Evolutionary conservation across 2,888 invertebrate species (phyloP).

Genomic region (Timema cristinae): DNA sequence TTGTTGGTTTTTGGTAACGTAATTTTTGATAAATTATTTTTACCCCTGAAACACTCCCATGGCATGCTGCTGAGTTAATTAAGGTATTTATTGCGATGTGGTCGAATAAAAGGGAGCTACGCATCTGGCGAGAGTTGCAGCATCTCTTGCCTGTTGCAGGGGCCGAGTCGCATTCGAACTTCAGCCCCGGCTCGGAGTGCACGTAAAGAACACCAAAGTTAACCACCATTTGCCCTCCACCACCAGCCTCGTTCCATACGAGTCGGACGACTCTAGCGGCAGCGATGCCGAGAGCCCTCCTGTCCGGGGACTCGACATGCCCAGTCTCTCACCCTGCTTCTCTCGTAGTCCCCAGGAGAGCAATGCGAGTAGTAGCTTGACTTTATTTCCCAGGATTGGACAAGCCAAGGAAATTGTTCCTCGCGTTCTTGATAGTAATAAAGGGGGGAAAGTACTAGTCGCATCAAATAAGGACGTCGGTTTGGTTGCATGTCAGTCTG

Average conservation of each 20-base stretch:
- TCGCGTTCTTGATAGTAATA: too few relatives aligned
- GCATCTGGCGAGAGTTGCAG: not conserved
- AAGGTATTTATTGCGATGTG: too few relatives aligned
- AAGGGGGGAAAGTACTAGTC: too few relatives aligned
- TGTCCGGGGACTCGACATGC: conserved; percentile 20
- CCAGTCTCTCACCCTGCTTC: conserved; percentile 12
- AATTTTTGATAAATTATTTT: too few relatives aligned
- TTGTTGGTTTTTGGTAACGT: too few relatives aligned
- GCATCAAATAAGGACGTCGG: too few relatives aligned
- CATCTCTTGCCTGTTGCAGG: conserved; percentile 23
- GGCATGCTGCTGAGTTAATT: too few relatives aligned
- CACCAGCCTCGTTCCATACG: conserved; percentile 46
- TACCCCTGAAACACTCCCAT: too few relatives aligned
- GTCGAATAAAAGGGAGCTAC: too few relatives aligned
- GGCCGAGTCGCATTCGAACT: conserved; percentile 25
- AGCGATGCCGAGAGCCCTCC: conserved; percentile 39
- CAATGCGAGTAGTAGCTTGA: not conserved
- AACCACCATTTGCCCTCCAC: conserved; percentile 24
- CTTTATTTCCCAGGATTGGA: not conserved
- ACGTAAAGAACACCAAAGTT: conserved; percentile 26
- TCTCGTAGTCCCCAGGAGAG: not conserved
- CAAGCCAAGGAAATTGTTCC: not conserved
- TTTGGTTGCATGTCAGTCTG: too few relatives aligned
- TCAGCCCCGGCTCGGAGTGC: conserved; percentile 21
- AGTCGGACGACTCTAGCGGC: conserved; percentile 43